Evolutionary conservation across 2,888 invertebrate species (phyloP), one percentile per base, ranked within the genome.

Genomic region (Pollenia griseotomentosa): DNA sequence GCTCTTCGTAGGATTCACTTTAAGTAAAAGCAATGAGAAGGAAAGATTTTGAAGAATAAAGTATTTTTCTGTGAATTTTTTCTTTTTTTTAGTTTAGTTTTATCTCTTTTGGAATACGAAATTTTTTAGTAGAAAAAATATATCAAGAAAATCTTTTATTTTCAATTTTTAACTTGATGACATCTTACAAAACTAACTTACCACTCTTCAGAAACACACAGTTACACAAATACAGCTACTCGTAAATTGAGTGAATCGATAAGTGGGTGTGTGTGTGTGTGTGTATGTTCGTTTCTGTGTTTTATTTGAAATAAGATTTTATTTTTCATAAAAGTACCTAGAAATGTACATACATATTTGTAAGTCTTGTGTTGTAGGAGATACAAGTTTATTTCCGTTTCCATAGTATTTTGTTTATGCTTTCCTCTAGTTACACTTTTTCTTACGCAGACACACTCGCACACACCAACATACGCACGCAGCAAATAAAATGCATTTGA

Each of bases 371-470:
- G 3, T 55, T n/a, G 75, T 55, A 84, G 44, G 44, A 85, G 63
- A 82, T 79, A 79, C 55, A 79, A 79, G 73, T 70, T 86, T 73
- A 79, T 86, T 79, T 86, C 74, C 73, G 73, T 86, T 82, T 86
- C 68, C 73, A 66, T 65, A 53, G 63, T 44, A 40, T 65, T 77
- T 77, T 77, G 66, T 77, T 80, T 75, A 59, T 53, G 19, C 10
- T 33, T 44, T 53, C 5, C 9, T 63, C 4, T 11, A 61, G 8
- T 8, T 61, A 59, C 59, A 57, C 8, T 59, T 16, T 33, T 33
- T 33, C 33, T 33, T 33, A 33, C 5, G 33, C 33, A 33, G 33
- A 4, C 6, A 33, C 33, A 33, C 33, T 33, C 33, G 33, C 33
- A 42, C 33, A 16, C 14, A 5, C 8, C n/a, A 5, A 59, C 10